Evolutionary conservation across 2,888 invertebrate species (phyloP), one percentile per base, ranked within the genome.

Genomic region (Thymelicus acteon): DNA sequence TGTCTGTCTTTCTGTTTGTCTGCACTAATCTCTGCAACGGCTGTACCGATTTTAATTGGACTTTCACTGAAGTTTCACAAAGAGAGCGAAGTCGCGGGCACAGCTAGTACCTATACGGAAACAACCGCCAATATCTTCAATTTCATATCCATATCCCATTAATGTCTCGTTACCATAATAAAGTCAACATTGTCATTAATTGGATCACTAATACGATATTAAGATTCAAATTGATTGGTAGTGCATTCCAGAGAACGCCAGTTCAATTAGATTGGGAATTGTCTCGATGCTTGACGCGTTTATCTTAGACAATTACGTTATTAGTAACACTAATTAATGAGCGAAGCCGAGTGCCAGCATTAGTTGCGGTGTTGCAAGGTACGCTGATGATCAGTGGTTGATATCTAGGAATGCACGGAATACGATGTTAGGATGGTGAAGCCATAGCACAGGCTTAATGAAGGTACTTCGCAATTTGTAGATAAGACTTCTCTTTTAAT

Each of bases 241-340:
- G 24, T 19, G 61, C 68, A 68, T 68, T 68, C 68, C 62, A 13
- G 47, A 54, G 54, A 48, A 52, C 37, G 44, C 54, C 68, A 12
- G 47, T 47, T 62, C 37, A 68, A 68, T 62, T 68, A 68, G n/a
- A 62, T 44, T 24, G 44, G 44, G 62, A 54, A 61, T 68, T 68
- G 68, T 62, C 15, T 40, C 52, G 31, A 60, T 62, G 54, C 31
- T 15, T 68, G 37, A 54, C 52, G 15, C 37, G 58, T 49, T 40
- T 39, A 37, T 12, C n/a, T 48, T 6, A 67, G 39, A 60, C 39
- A 60, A 60, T 60, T 67, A 63, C 52, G 58, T 37, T 12, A 63
- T 63, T 52, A 52, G 37, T 52, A 52, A 48, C 31, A 15, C 49
- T 63, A 37, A 52, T 52, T 63, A 63, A 63, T 61, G 61, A 61